Percentiles rank a stretch among this genome's conserved stretches.
Conservation (phyloP, 23 tunicate genomes). For the Styela clava region DNA sequence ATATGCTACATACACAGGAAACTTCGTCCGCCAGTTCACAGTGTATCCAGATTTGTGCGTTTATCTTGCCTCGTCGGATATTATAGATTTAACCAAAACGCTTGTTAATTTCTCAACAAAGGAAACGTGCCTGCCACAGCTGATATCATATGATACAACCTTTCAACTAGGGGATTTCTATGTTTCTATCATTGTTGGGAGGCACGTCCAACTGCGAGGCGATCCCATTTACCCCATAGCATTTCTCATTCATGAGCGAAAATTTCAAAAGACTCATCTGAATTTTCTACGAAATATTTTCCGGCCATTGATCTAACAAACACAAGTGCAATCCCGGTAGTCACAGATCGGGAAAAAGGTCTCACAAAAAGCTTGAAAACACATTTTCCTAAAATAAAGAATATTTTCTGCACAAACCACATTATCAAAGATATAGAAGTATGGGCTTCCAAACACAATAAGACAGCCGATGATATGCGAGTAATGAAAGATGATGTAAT, state of each 20-base stretch:
- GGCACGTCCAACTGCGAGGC: neutral
- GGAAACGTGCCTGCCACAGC: neutral
- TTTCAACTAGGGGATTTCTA: neutral
- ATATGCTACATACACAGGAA: neutral
- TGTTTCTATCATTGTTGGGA: neutral
- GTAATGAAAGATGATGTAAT: neutral
- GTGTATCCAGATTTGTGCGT: neutral
- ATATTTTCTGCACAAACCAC: neutral
- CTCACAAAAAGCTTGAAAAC: conserved; percentile 17
- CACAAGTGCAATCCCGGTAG: neutral
- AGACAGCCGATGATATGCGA: neutral
- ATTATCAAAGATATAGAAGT: neutral
- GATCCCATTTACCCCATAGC: neutral
- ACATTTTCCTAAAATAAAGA: neutral
- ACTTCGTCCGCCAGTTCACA: neutral
- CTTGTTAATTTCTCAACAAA: neutral
- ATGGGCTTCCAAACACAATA: conserved; percentile 5
- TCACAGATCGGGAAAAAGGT: conserved; percentile 10
- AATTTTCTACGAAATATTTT: neutral
- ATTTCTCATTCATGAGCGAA: neutral
- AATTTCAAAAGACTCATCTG: neutral
- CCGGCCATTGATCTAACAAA: conserved; percentile 24
- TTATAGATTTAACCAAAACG: neutral
- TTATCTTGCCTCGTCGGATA: neutral
- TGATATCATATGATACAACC: conserved; percentile 2